Percentiles rank a stretch among this genome's conserved stretches.
Evolutionary conservation across 2,113 vertebrate species (phyloP).

Genomic region (Calyptomena viridis): DNA sequence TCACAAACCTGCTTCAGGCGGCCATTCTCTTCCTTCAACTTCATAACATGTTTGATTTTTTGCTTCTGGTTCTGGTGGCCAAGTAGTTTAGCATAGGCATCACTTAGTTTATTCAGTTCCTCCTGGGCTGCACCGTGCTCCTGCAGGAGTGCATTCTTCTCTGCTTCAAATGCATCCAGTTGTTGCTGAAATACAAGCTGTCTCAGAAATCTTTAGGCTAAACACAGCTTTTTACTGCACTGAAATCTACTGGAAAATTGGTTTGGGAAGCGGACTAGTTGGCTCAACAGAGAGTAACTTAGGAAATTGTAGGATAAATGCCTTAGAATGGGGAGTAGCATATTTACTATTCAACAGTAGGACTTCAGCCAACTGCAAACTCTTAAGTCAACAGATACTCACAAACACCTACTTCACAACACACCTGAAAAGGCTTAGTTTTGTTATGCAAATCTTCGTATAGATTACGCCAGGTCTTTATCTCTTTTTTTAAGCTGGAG

Average conservation of each 20-base stretch:
- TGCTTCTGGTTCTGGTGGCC: slow-evolving; percentile 97
- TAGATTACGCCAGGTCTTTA: slow-evolving; percentile 79
- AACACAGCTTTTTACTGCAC: background rate
- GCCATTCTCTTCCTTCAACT: slow-evolving; percentile 90
- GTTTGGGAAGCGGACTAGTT: background rate
- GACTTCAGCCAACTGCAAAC: background rate
- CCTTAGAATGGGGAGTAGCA: background rate
- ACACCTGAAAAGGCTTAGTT: slow-evolving; percentile 92
- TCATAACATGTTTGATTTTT: slow-evolving; percentile 96
- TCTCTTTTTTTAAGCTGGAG: slow-evolving; percentile 56
- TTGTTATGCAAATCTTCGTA: slow-evolving; percentile 89
- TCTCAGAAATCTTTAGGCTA: background rate
- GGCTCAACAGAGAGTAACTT: background rate
- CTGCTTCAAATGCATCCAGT: slow-evolving; percentile 89
- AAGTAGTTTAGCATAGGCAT: slow-evolving; percentile 88
- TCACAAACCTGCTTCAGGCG: slow-evolving; percentile 86
- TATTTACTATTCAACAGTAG: background rate
- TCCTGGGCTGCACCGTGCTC: slow-evolving; percentile 89
- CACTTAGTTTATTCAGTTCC: slow-evolving; percentile 86
- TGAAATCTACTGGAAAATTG: background rate
- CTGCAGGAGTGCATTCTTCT: slow-evolving; percentile 83
- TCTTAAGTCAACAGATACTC: background rate
- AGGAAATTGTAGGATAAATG: background rate
- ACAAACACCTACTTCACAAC: background rate
- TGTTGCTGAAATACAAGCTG: slow-evolving; percentile 78